phyloP scores from a whole-genome alignment of 2,113 vertebrate genomes.

The Pygoscelis adeliae region DNA sequence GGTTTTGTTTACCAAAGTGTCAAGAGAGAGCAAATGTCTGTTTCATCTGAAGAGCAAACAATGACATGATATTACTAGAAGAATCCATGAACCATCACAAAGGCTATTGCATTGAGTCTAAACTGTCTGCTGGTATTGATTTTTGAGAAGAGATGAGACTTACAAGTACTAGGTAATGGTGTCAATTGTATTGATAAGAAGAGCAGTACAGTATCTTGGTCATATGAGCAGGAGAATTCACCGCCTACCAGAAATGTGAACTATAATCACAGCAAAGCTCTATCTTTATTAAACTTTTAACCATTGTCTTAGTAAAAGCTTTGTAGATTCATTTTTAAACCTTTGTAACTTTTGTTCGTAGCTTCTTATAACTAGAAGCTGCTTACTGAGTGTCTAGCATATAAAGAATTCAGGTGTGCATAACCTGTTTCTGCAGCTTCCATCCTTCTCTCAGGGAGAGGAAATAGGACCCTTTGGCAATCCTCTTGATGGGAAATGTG shows the following conservation, averaged over 20 bases:
- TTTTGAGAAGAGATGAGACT: conserved; percentile 5
- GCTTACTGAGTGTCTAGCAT: background rate
- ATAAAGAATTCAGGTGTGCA: background rate
- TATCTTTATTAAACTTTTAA: background rate
- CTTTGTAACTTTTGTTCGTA: background rate
- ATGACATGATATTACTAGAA: background rate
- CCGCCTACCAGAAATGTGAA: background rate
- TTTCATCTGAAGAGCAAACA: background rate
- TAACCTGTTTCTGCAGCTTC: background rate
- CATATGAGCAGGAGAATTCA: background rate
- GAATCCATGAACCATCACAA: background rate
- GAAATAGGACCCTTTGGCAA: background rate
- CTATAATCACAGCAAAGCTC: background rate
- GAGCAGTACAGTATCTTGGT: background rate
- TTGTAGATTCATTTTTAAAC: background rate
- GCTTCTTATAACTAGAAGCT: background rate
- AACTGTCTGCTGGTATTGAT: conserved; percentile 2
- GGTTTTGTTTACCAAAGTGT: background rate
- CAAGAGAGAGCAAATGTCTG: background rate
- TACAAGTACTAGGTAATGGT: background rate
- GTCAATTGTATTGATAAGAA: background rate
- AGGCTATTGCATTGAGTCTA: background rate
- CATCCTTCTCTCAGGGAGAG: background rate
- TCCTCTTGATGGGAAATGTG: background rate
- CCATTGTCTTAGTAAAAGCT: background rate